Evolutionary conservation across 2,888 invertebrate genomes (phyloP), one percentile per base, ranked within the genome.

Genomic region (Erebia aethiops): DNA sequence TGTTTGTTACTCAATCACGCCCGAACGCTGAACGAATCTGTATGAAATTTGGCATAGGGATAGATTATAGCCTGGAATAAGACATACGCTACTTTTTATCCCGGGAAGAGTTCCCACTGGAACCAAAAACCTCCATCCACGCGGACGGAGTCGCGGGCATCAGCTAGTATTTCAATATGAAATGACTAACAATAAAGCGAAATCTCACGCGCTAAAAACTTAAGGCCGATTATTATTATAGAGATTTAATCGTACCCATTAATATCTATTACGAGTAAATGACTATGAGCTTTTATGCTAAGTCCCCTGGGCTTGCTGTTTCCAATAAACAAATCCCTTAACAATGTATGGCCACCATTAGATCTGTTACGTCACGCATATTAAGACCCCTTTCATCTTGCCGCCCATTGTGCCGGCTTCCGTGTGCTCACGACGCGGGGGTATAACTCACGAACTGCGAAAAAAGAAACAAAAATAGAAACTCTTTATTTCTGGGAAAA

Each of bases 361-460:
- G 71, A 67, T n/a, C 67, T 75, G 80, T 80, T 79, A 89, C 90
- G 89, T 88, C 88, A 89, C 87, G 90, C 89, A 89, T 89, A 89
- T 86, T 90, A 88, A 88, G 84, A 78, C 82, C 79, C 83, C 91
- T 91, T 91, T 91, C 88, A 91, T 90, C 90, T 91, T 76, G 82
- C 92, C 92, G 91, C 79, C 90, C 81, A 91, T 91, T 91, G 91
- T 91, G 86, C 82, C 71, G 76, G 84, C 90, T 91, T 92, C 91
- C 91, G 89, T 85, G 82, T 84, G 63, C 70, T 43, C 41, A 18
- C 43, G 14, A 60, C 68, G 46, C 66, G 60, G 58, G 58, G 76
- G 69, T 63, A 52, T 75, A 77, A 77, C 68, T 71, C 65, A 46
- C 26, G 56, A 72, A 76, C 72, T 72, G 63, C 35, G 41, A 61